Evolutionary conservation across 2,888 invertebrate genomes (phyloP), one percentile per base, ranked within the genome.

Genomic region (Bellardia pandia): DNA sequence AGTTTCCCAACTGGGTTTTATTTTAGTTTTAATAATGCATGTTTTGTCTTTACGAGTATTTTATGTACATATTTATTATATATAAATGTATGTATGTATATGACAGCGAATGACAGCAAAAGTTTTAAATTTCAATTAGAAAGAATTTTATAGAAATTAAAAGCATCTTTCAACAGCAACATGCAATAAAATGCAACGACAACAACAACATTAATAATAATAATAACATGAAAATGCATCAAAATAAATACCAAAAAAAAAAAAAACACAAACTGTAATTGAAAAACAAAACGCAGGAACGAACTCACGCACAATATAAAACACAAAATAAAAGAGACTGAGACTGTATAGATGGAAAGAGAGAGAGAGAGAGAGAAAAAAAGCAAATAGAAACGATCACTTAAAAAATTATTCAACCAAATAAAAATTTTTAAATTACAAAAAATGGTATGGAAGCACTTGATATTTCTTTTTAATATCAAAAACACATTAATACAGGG

Each of bases 81-180:
- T 30, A 8, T 16, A 58, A 14, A 37, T 37, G 4, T 42, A 30
- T 48, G 14, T 74, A 51, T 64, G 74, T 33, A 9, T 14, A 56
- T 72, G 66, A 62, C 48, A 62, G 64, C 60, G 62, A 68, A 78
- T 74, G 74, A 84, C 74, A 78, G 74, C 78, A 84, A 66, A 72
- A 72, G 66, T 72, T 84, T 84, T 78, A 79, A 79, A 79, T 85
- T 79, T 69, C 78, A 74, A 75, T 84, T 74, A 53, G 53, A 74
- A 60, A 42, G 13, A 51, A 74, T 83, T 83, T 83, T 62, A 53
- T 33, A 62, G 68, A 75, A 75, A 86, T 82, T 51, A 75, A 83
- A 78, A 86, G 86, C 82, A 86, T 78, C 74, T 74, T 86, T 82
- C 37, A 58, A 81, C 84, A 81, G 56, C 84, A 77, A 74, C 86